Conservation (phyloP, 1,140 invertebrate genomes). For the Probaryconus sp. region DNA sequence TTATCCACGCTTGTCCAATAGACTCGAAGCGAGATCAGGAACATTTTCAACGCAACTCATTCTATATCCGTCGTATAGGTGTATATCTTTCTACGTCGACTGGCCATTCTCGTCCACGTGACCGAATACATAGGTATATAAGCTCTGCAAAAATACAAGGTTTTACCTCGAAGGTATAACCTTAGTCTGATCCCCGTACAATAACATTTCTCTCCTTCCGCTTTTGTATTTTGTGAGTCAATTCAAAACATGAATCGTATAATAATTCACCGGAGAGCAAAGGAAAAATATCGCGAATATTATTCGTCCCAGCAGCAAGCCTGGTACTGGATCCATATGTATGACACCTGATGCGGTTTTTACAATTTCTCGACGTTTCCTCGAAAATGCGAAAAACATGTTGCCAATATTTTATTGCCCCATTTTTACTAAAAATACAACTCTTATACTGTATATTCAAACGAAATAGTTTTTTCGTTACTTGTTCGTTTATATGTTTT, state of each 20-base stretch:
- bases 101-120: conserved; percentile 58
- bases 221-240: conserved; percentile 79
- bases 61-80: conserved; percentile 54
- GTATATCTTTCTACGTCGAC: conserved; percentile 59
- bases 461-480: background rate
- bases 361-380: conserved; percentile 49
- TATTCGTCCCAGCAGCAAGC: conserved; percentile 71
- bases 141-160: conserved; percentile 70
- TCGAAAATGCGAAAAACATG: conserved; percentile 52
- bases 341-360: conserved; percentile 66
- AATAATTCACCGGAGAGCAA: conserved; percentile 76
- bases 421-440: conserved; percentile 24
- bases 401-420: conserved; percentile 39
- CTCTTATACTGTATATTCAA: conserved; percentile 24
- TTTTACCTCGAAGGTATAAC: conserved; percentile 71
- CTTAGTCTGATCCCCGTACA: conserved; percentile 72
- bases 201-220: conserved; percentile 77
- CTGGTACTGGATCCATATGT: conserved; percentile 73
- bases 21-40: conserved; percentile 52
- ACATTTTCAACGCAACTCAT: conserved; percentile 63
- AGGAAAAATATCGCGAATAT: conserved; percentile 77
- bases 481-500: no score
- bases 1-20: conserved; percentile 58
- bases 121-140: conserved; percentile 61
- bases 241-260: conserved; percentile 79